Evolutionary conservation across 2,888 invertebrate species (phyloP).

Genomic region (Polyommatus icarus): DNA sequence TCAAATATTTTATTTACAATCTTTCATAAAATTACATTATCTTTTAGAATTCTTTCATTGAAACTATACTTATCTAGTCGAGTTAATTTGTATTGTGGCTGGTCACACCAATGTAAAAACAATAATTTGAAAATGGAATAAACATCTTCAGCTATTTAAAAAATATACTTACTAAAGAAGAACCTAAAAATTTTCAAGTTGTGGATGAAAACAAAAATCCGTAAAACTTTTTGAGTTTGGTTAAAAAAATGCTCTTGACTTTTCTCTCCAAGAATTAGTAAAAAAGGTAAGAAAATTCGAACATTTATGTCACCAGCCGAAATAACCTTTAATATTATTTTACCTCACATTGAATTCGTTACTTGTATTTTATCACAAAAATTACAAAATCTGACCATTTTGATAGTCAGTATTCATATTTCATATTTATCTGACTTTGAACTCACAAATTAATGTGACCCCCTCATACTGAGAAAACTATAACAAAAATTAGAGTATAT

Average conservation of each 20-base stretch:
- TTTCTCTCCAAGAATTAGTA: background rate
- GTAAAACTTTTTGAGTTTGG: background rate
- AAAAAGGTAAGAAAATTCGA: constrained; percentile 1
- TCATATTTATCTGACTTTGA: background rate
- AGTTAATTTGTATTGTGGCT: constrained; percentile 13
- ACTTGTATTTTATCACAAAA: constrained; percentile 40
- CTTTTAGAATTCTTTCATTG: constrained; percentile 62
- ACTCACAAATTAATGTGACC: background rate
- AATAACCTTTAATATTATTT: constrained; percentile 30
- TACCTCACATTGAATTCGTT: constrained; percentile 35
- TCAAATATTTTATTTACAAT: constrained; percentile 66
- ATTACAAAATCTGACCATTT: constrained; percentile 31
- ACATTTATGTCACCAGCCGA: constrained; percentile 23
- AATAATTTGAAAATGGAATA: background rate
- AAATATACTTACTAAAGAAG: no score
- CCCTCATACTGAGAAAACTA: background rate
- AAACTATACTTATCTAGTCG: constrained; percentile 17
- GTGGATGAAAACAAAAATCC: no score
- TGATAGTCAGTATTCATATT: background rate
- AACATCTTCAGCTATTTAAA: no score
- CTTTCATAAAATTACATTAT: constrained; percentile 54
- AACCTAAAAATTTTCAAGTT: no score
- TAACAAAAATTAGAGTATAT: no score
- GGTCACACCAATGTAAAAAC: constrained; percentile 32
- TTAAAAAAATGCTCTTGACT: background rate